Evolutionary conservation across 1,140 invertebrate genomes (phyloP).

Genomic region (Drosophila ficusphila): DNA sequence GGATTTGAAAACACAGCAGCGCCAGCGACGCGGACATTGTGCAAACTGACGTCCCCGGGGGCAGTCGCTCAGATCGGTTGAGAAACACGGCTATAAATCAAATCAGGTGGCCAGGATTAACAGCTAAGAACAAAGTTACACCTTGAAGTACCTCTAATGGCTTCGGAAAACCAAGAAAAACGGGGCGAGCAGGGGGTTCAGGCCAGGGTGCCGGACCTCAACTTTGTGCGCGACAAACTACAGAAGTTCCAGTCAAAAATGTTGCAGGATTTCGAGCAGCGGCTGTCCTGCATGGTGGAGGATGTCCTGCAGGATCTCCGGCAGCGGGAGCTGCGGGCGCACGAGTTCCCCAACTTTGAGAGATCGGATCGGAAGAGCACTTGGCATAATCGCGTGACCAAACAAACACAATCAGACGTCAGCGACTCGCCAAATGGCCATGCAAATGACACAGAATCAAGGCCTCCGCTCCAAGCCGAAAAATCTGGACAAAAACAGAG

Average conservation of each 20-base stretch:
- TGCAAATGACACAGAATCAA: constrained; percentile 32
- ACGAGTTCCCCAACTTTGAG: constrained; percentile 73
- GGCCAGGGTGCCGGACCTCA: constrained; percentile 30
- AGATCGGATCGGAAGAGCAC: constrained; percentile 27
- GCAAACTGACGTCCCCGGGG: constrained; percentile 27
- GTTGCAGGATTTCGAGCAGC: constrained; percentile 66
- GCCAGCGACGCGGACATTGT: constrained; percentile 40
- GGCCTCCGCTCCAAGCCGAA: constrained; percentile 9
- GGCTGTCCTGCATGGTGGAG: constrained; percentile 67
- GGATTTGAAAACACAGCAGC: constrained; percentile 31
- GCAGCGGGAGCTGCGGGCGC: constrained; percentile 61
- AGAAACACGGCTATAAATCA: constrained; percentile 25
- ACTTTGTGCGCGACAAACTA: constrained; percentile 68
- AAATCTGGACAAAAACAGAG: constrained; percentile 23
- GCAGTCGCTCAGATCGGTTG: constrained; percentile 29
- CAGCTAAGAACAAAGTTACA: neutral
- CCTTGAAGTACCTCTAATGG: constrained; percentile 15
- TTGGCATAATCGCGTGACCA: constrained; percentile 71
- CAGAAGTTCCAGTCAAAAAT: constrained; percentile 63
- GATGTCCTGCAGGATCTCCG: constrained; percentile 76
- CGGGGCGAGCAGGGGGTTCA: neutral
- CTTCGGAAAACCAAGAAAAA: constrained; percentile 7
- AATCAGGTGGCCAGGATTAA: constrained; percentile 18
- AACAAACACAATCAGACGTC: constrained; percentile 23
- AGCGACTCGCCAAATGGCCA: constrained; percentile 35